Conservation (phyloP, 2,797 vertebrate species). For the Crocidura indochinensis region DNA sequence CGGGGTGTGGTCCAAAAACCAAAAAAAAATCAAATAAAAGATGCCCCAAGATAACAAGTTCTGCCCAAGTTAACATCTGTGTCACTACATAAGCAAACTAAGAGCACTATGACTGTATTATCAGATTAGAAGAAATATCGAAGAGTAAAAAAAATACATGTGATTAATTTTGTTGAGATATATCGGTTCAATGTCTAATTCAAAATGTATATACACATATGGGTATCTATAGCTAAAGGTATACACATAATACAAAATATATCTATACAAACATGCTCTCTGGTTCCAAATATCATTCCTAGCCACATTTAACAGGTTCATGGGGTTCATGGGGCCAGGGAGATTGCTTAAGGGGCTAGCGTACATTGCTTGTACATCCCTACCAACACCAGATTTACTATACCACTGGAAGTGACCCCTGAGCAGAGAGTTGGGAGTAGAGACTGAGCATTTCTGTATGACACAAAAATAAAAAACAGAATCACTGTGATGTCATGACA, state of each 20-base stretch:
- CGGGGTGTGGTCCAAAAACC: too few species aligned
- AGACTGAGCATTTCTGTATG: too few species aligned
- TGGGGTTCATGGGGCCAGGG: slow-evolving; percentile 2
- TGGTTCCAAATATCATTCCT: not conserved
- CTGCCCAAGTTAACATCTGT: not conserved
- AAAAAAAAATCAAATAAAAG: too few species aligned
- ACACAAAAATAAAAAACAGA: too few species aligned
- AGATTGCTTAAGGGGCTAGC: too few species aligned
- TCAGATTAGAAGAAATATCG: slow-evolving; percentile 27
- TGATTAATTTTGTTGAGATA: slow-evolving; percentile 14
- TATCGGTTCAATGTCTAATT: not conserved
- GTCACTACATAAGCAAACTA: not conserved
- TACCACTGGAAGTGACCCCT: too few species aligned
- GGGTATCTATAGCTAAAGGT: too few species aligned
- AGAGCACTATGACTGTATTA: not conserved
- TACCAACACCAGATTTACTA: too few species aligned
- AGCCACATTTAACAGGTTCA: not conserved
- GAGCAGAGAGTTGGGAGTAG: too few species aligned
- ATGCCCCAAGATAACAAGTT: not conserved
- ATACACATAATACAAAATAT: too few species aligned
- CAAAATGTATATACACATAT: too few species aligned
- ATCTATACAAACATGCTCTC: not conserved
- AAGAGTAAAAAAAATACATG: not conserved
- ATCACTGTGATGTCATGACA: not conserved
- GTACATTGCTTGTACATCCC: too few species aligned